Base-by-base conservation (phyloP, 1,140 invertebrate species). In the Cylas formicarius region DNA sequence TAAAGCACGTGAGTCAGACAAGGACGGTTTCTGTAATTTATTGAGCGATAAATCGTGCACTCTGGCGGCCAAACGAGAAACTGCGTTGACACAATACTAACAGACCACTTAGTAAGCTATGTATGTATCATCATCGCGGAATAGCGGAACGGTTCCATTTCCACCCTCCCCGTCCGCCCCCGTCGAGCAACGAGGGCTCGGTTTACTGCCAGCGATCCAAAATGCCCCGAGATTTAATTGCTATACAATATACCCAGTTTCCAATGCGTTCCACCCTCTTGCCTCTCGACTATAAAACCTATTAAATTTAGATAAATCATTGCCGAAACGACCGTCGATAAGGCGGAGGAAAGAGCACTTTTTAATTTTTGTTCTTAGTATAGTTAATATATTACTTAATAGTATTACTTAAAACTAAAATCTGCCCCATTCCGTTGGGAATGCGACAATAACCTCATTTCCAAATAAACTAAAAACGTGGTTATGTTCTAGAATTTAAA, bases 1-100 rank as follows among this genome's bases (percentile, higher is more conserved):
- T 19, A 35, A 19, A 36, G 27, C 39, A 41, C 52, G 45, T 52
- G 55, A 46, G 58, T 36, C 17, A 55, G 57, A 59, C 52, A 56
- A 62, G 53, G 60, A 57, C 37, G 36, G 47, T 48, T 28, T 38
- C 33, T 43, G 57, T 62, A 62, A 62, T 61, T 62, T 62, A 62
- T 62, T 60, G 60, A 62, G 60, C 60, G 60, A 61, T 62, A 62
- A 61, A 62, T 62, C 57, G 60, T 61, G 57, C 58, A 52, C 58
- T 61, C 57, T 61, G 55, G 55, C 58, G 57, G 60, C 49, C 49
- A 59, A 55, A 58, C 55, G 60, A 57, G 54, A 56, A 61, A 60
- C 58, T 60, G 53, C 58, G 56, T 57, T 61, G 60, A 62, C 60
- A 62, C 55, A 61, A 60, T 61, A 56, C 58, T 55, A 60, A 61